Base-by-base conservation (phyloP, 2,888 invertebrate genomes). In the Lutraria lutraria region DNA sequence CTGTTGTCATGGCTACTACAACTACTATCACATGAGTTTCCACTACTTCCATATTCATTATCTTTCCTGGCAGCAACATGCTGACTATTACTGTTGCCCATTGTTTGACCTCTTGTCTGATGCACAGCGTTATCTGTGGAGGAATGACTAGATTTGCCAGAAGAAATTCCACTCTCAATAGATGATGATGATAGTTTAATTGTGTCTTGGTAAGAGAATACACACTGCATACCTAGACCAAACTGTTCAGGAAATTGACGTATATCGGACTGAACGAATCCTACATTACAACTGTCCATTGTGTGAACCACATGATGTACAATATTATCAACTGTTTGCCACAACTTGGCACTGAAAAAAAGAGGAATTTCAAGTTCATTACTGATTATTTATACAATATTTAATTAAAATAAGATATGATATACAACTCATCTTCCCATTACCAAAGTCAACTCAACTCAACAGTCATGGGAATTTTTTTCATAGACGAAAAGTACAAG, bases 221-320 rank as follows among this genome's bases (percentile, higher is more conserved):
- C 88, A 87, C 90, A 91, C 80, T 94, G 90, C 16, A 95, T 88
- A n/a, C 92, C 92, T 19, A 88, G 91, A 21, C 91, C 89, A 34
- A 94, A 81, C 34, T 94, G 92, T 21, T 93, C 93, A 3, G 94
- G 93, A n/a, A 94, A 85, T 29, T 86, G 88, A 29, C 88, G 89
- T 52, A 94, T 87, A n/a, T 89, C 92, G 29, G 90, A 83, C 53
- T 91, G 87, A 12, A 89, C 43, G 31, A 68, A 85, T 43, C 89
- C 88, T 10, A 88, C 83, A 12, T 83, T 76, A 31, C 81, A 25
- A 15, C 84, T n/a, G 29, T 91, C 91, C 68, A 90, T 88, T 12
- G 91, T 91, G 84, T 95, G 95, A n/a, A 95, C 92, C 16, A 94
- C 89, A 79, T 95, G 94, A 81, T 95, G 95, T 0, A 95, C 89